Base-by-base conservation (phyloP, 2,797 vertebrate species). In the Calcarius lapponicus region DNA sequence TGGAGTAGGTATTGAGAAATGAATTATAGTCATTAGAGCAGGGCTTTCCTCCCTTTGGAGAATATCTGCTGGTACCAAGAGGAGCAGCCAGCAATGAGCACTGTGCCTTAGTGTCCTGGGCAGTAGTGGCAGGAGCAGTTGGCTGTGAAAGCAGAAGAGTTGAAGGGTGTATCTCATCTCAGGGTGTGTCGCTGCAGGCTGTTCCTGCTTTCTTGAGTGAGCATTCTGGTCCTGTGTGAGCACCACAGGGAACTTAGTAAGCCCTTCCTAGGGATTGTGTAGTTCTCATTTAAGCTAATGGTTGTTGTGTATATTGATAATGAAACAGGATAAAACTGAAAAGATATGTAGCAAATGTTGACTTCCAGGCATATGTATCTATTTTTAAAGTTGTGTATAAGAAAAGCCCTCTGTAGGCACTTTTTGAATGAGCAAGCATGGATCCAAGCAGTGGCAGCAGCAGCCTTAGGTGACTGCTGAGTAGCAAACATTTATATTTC, bases 401-500 rank as follows among this genome's bases (percentile, higher is more conserved):
- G 80, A 82, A 80, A 85, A 5, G 0, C 2, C 9, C 9, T 57
- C 43, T 56, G 10, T 9, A 64, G 17, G 18, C 40, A 22, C 32
- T 70, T 84, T n/a, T 25, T 67, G 40, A 82, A 64, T 43, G 43
- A 85, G 36, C 45, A 84, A 91, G 56, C 13, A 10, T 43, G 38
- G 17, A 73, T 88, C 26, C 60, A n/a, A 67, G 82, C n/a, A 61
- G 83, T 22, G 64, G 34, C 19, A 4, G 2, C 51, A 58, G n/a
- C 62, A 92, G 62, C 66, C 78, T 8, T 57, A 86, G 62, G 32
- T 84, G 34, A 40, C 60, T 90, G 90, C 93, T 88, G 73, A 93
- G 70, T 79, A 81, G 82, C 73, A 62, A 95, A 10, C 66, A 29
- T 88, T 95, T 84, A 51, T 91, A 71, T 80, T 88, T 92, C 80